A percentile compares a stretch with the other conserved stretches of the same genome.
These are phyloP conservation scores for Paraplagusia blochii DNA, from an alignment of 2,113 vertebrate genomes.

Conservation along the genomic window DNA sequence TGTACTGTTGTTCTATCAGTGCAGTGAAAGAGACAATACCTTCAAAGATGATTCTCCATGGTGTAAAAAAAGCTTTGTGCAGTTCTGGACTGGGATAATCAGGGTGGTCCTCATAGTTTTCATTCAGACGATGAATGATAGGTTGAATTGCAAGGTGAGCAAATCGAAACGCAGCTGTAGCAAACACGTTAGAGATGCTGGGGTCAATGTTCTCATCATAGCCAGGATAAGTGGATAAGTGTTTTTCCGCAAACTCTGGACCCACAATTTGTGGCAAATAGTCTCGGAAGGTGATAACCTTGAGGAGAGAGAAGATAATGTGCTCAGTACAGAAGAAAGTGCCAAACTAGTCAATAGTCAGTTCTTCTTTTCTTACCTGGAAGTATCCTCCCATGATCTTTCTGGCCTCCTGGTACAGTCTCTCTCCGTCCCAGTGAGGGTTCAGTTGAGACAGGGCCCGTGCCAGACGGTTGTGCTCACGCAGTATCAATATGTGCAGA, in stretches of 20 bases:
- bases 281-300: constrained; percentile 86
- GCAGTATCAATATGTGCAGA: constrained; percentile 69
- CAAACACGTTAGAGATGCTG: constrained; percentile 81
- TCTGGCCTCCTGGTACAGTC: constrained; percentile 72
- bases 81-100: too few relatives aligned
- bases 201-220: constrained; percentile 80
- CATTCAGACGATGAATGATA: constrained; percentile 75
- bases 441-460: constrained; percentile 62
- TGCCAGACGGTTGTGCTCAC: constrained; percentile 74
- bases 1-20: too few relatives aligned
- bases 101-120: constrained; percentile 75
- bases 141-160: constrained; percentile 84
- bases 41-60: constrained; percentile 82
- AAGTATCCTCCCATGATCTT: constrained; percentile 72
- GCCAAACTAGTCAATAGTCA: not conserved
- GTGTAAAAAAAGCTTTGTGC: constrained; percentile 71
- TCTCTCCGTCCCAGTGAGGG: constrained; percentile 70
- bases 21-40: constrained; percentile 63
- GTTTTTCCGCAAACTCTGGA: constrained; percentile 19
- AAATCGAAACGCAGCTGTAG: constrained; percentile 84
- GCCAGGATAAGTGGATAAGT: constrained; percentile 68
- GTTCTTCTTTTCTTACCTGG: constrained; percentile 56
- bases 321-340: too few relatives aligned
- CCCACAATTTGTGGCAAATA: constrained; percentile 78
- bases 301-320: not conserved